Conservation (phyloP, 2,113 vertebrate genomes). For the Daubentonia madagascariensis region DNA sequence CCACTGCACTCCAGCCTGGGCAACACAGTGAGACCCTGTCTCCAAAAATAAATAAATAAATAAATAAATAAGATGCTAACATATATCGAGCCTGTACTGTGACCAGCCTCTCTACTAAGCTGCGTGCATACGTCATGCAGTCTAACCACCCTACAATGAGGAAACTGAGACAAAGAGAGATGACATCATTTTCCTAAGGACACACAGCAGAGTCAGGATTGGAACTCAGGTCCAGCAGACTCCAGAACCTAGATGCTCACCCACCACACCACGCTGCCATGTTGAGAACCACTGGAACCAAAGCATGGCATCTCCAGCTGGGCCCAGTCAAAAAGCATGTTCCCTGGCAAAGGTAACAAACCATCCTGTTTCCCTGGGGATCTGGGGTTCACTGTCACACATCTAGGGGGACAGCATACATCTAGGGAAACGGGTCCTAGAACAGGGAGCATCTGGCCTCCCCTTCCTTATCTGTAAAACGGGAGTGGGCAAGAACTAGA, state of each 20-base stretch:
- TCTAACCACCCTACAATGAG: accelerated
- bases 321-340: neutral
- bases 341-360: neutral
- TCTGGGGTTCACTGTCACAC: neutral
- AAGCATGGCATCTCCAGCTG: accelerated
- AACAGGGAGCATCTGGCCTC: neutral
- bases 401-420: neutral
- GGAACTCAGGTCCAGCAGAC: neutral
- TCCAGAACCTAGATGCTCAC: neutral
- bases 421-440: neutral
- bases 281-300: no score
- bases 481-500: neutral
- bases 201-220: neutral
- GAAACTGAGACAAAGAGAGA: neutral
- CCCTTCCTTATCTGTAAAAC: neutral
- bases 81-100: accelerated
- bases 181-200: neutral
- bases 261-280: accelerated
- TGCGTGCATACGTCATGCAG: accelerated
- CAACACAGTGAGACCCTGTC: no score
- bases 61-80: neutral
- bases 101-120: neutral
- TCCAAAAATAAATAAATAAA: no score
- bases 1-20: no score
- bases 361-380: neutral